Percentiles rank a stretch among this genome's conserved stretches.
These are phyloP conservation scores for Bergia puertoricense DNA, from an alignment of 92 coral and sea anemone genomes.

Conservation along the genomic window DNA sequence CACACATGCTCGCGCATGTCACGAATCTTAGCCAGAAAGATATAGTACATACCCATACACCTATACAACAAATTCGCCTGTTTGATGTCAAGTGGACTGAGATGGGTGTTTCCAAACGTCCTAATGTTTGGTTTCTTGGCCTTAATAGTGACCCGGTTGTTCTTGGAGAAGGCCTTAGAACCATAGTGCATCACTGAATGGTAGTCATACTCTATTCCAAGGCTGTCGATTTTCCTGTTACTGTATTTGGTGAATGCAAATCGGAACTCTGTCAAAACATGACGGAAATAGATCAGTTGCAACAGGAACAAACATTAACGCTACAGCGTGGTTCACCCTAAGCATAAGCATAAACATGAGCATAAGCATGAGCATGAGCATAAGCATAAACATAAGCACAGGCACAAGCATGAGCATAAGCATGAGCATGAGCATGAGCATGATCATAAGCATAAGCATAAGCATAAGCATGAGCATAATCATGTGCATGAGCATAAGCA, in stretches of 20 bases:
- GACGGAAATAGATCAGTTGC: not conserved
- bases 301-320: not conserved
- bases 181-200: constrained; percentile 95
- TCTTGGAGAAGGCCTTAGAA: constrained; percentile 62
- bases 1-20: not conserved
- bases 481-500: too few species aligned
- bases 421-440: too few species aligned
- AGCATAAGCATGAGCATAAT: too few species aligned
- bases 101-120: constrained; percentile 77
- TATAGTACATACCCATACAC: constrained; percentile 64
- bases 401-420: too few species aligned
- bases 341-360: too few species aligned
- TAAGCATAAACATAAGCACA: too few species aligned
- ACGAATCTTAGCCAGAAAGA: not conserved
- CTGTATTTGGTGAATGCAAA: constrained; percentile 75
- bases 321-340: too few species aligned
- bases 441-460: too few species aligned
- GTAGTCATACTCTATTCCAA: constrained; percentile 79
- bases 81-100: constrained; percentile 80
- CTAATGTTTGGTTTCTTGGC: constrained; percentile 62
- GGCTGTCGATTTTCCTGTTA: constrained; percentile 68
- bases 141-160: constrained; percentile 68
- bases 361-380: too few species aligned
- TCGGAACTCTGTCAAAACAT: constrained; percentile 56
- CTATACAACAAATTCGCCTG: constrained; percentile 83